A percentile compares a stretch with the other conserved stretches of the same genome.
phyloP scores from a whole-genome alignment of 2,888 invertebrate genomes.

The Dusona sp. region DNA sequence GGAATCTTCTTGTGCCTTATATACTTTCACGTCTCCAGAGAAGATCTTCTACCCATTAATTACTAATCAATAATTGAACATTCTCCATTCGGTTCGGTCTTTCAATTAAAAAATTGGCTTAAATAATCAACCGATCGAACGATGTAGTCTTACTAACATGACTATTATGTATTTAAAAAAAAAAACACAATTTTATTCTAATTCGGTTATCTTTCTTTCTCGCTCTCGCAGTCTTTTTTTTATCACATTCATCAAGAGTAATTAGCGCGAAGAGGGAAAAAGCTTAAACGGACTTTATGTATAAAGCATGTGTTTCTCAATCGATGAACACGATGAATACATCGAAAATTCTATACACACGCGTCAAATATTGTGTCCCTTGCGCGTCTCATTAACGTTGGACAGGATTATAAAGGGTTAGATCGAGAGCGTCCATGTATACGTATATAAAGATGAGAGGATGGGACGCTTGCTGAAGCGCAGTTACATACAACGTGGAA shows the following conservation, averaged over 20 bases:
- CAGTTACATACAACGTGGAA: background rate
- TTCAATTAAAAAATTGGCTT: slow-evolving; percentile 22
- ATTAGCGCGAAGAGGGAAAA: background rate
- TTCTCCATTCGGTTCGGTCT: background rate
- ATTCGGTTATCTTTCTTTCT: background rate
- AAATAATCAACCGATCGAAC: background rate
- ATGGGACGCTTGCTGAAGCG: background rate
- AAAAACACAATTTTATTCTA: background rate
- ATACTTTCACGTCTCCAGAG: background rate
- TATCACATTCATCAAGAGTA: background rate
- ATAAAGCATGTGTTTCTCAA: slow-evolving; percentile 7
- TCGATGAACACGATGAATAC: slow-evolving; percentile 16
- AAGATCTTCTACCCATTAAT: slow-evolving; percentile 2
- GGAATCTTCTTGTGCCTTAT: slow-evolving; percentile 26
- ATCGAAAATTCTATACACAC: slow-evolving; percentile 43
- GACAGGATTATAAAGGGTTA: slow-evolving; percentile 20
- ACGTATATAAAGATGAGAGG: background rate
- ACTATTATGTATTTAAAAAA: background rate
- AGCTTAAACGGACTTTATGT: background rate
- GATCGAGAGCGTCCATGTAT: background rate
- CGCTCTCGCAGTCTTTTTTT: slow-evolving; percentile 12
- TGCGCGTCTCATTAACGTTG: slow-evolving; percentile 1
- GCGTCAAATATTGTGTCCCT: slow-evolving; percentile 31
- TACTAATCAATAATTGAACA: slow-evolving; percentile 26
- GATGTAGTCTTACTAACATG: background rate